phyloP scores from a whole-genome alignment of 1,140 invertebrate species.

The Cyclargus thomasi region DNA sequence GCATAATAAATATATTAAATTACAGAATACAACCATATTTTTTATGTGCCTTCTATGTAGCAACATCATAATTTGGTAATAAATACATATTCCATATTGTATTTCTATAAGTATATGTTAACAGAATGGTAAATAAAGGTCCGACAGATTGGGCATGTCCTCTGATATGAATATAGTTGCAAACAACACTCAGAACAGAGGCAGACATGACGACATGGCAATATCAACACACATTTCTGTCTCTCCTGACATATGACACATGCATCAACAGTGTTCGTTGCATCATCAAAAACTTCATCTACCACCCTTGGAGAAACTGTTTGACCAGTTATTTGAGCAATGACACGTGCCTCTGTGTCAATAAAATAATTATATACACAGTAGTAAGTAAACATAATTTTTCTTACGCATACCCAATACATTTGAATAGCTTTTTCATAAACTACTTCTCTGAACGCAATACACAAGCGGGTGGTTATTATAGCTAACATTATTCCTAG shows the following conservation, averaged over 20 bases:
- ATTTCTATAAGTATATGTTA: slow-evolving; percentile 58
- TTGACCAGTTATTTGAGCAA: slow-evolving; percentile 48
- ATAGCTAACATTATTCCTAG: slow-evolving; percentile 54
- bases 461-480: slow-evolving; percentile 44
- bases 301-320: slow-evolving; percentile 31
- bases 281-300: slow-evolving; percentile 37
- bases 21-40: no score
- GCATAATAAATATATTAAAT: no score
- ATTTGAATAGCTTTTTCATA: slow-evolving; percentile 33
- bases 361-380: slow-evolving; percentile 57
- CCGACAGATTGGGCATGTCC: slow-evolving; percentile 66
- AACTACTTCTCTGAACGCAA: slow-evolving; percentile 52
- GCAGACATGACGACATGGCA: slow-evolving; percentile 67
- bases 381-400: slow-evolving; percentile 54
- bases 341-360: slow-evolving; percentile 56
- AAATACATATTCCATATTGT: not conserved
- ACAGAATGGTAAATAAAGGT: slow-evolving; percentile 70
- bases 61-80: no score
- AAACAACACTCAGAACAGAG: slow-evolving; percentile 62
- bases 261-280: slow-evolving; percentile 42
- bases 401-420: slow-evolving; percentile 56
- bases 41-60: not conserved
- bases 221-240: slow-evolving; percentile 63
- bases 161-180: slow-evolving; percentile 60
- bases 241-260: slow-evolving; percentile 67